Evolutionary conservation across 2,113 vertebrate species (phyloP), one percentile per base, ranked within the genome.

Genomic region (Silurus meridionalis): DNA sequence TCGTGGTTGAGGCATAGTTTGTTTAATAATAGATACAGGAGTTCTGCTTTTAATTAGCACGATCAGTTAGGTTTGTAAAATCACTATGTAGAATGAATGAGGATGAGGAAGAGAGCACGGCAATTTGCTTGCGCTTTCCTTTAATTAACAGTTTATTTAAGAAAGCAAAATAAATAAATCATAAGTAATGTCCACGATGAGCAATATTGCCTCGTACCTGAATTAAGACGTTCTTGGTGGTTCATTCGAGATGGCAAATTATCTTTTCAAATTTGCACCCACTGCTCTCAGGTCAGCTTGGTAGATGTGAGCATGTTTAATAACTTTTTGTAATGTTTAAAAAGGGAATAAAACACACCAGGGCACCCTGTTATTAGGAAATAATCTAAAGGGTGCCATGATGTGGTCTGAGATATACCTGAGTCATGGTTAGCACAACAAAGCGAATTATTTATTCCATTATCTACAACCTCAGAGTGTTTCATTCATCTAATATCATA

Each of bases 1-100:
- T 80, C 19, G 5, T 21, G n/a, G 14, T 17, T 85, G 60, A 66
- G 28, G 60, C 17, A 52, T 25, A 66, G 28, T 25, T 71, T 80
- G 63, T 57, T 81, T 86, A 86, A 85, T 85, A 85, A 72, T 61
- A 81, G 53, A 81, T 80, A 67, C 55, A 61, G 78, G 55, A 81
- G 37, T 23, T 11, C 75, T 11, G 28, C 77, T 85, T 37, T 85
- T 69, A 85, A 85, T 85, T 80, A 80, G 77, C 63, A 58, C 21
- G 37, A 80, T 48, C 52, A 46, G 53, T 67, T 80, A 69, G 61
- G 61, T 63, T 85, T 58, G 52, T 79, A 81, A 71, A 13, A 15
- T 52, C 37, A 69, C 50, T 8, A 37, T 15, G 67, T 28, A 69
- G 25, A 21, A 60, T 72, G 66, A 61, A 46, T 50, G 55, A 21